phyloP scores from a whole-genome alignment of 2,888 invertebrate genomes.

The Tenthredo scrophulariae region DNA sequence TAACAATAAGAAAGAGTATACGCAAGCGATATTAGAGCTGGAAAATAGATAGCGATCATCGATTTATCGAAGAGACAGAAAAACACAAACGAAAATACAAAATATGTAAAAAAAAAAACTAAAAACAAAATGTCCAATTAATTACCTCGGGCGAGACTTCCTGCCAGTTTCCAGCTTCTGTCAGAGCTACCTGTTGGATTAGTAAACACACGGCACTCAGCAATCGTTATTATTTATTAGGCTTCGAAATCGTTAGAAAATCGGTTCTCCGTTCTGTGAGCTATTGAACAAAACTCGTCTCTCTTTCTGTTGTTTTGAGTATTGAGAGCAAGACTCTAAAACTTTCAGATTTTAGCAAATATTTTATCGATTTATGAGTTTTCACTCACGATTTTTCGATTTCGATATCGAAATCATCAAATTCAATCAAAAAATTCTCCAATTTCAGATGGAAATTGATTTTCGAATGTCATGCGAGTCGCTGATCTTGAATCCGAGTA shows the following conservation, averaged over 20 bases:
- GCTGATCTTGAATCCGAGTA: not conserved
- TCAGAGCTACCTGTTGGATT: conserved; percentile 78
- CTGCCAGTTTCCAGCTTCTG: conserved; percentile 78
- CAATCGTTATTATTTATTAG: conserved; percentile 40
- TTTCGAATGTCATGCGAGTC: not conserved
- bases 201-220: conserved; percentile 68
- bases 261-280: not conserved
- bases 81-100: not conserved
- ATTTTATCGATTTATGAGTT: not conserved
- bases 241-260: not conserved
- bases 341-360: not conserved
- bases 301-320: not conserved
- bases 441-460: not conserved
- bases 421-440: not conserved
- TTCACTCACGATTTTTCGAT: not conserved
- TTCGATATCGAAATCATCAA: not conserved
- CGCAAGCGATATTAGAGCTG: not conserved
- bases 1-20: not conserved
- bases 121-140: conserved; percentile 55
- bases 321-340: not conserved
- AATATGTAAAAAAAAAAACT: conserved; percentile 46
- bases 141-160: conserved; percentile 77
- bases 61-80: not conserved
- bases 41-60: not conserved
- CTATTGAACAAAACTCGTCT: not conserved